A percentile compares a stretch with the other conserved stretches of the same genome.
Evolutionary conservation across 2,113 vertebrate genomes (phyloP).

Genomic region (Xiphophorus couchianus): DNA sequence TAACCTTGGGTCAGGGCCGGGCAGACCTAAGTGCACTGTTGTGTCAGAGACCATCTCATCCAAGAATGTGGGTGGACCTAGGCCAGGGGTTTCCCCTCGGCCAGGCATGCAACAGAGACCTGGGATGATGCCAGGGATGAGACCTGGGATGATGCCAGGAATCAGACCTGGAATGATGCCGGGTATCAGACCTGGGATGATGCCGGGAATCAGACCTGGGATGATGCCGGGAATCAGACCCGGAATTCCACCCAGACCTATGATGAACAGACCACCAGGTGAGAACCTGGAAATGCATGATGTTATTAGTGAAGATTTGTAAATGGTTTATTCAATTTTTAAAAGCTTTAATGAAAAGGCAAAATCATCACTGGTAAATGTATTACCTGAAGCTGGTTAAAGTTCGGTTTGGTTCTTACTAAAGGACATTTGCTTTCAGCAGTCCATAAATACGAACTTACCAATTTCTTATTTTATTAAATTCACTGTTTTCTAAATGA

Average conservation of each 20-base stretch:
- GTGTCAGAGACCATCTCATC: conserved; percentile 96
- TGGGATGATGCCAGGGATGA: conserved; percentile 72
- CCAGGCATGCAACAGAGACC: conserved; percentile 67
- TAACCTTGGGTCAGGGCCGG: conserved; percentile 72
- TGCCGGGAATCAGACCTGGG: conserved; percentile 54
- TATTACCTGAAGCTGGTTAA: not conserved
- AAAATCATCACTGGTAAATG: not conserved
- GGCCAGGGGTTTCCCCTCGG: conserved; percentile 54
- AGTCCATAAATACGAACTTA: too few relatives aligned
- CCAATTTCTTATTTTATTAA: too few relatives aligned
- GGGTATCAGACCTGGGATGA: conserved; percentile 76
- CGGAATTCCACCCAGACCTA: conserved; percentile 63
- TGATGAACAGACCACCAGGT: conserved; percentile 82
- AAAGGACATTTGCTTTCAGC: too few relatives aligned
- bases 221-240: conserved; percentile 78
- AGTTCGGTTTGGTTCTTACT: too few relatives aligned
- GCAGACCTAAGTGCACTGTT: conserved; percentile 89
- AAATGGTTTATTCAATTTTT: not conserved
- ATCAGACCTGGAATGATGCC: conserved; percentile 71
- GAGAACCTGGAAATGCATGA: conserved; percentile 13
- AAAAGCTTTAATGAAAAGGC: not conserved
- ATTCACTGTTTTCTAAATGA: too few relatives aligned
- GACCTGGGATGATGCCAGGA: conserved; percentile 71
- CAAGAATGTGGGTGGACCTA: conserved; percentile 84
- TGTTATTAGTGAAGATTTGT: not conserved